Base-by-base conservation (phyloP, 1,140 invertebrate genomes). In the Hyphantria cunea region DNA sequence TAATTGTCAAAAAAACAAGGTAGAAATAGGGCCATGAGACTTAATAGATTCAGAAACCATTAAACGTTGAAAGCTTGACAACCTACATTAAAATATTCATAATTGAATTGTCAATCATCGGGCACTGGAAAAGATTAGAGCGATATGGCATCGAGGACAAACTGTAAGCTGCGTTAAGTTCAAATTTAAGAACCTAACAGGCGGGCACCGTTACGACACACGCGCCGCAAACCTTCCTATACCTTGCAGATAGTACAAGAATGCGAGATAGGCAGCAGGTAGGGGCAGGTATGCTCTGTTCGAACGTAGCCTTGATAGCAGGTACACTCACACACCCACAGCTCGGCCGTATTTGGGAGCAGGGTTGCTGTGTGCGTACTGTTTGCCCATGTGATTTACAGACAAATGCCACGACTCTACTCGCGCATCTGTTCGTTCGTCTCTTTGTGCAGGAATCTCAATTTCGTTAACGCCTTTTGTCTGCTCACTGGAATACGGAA, bases 371-470 rank as follows among this genome's bases (percentile, higher is more conserved):
- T 78, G 75, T 78, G 76, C 70, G 79, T 74, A 78, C 71, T 89
- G 79, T 90, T 90, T 90, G 77, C 74, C 69, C 78, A 74, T 84
- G 72, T 89, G 83, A 90, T 90, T 89, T 80, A 90, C 87, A 89
- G 79, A 80, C 84, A 86, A 87, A 87, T 77, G 80, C 83, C 77
- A 82, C 68, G 76, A 76, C 76, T 76, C 77, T 66, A 65, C 68
- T 64, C 68, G 72, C 76, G 80, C 86, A 89, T 89, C 85, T 90
- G 86, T 83, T 80, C 78, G 68, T 72, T 74, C 78, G 68, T 73
- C 74, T 72, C 80, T 77, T 82, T 82, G 80, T 87, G 77, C 75
- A 70, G 62, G 66, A 74, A 80, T 83, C 78, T 81, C 76, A 76
- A 73, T 85, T 78, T 68, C 70, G 76, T 86, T 87, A 82, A 78